A percentile compares a stretch with the other conserved stretches of the same genome.
Conservation (phyloP, 2,888 invertebrate genomes). For the Mycalesis mineus region DNA sequence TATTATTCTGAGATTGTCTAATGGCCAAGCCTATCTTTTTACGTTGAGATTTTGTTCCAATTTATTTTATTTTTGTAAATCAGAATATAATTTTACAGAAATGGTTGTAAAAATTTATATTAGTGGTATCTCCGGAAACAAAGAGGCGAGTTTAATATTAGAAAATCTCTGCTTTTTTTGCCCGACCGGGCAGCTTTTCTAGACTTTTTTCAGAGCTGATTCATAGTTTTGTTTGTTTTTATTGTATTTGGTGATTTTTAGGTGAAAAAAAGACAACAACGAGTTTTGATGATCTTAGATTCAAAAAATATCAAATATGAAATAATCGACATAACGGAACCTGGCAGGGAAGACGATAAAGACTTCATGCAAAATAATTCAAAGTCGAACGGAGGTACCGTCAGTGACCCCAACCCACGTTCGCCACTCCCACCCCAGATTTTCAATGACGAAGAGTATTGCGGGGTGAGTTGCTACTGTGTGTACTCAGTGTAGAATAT, state of each 20-base stretch:
- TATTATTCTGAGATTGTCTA: slow-evolving; percentile 66
- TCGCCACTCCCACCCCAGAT: slow-evolving; percentile 95
- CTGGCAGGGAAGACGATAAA: slow-evolving; percentile 91
- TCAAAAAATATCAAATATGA: slow-evolving; percentile 94
- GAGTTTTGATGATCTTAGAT: slow-evolving; percentile 95
- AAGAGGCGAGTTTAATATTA: slow-evolving; percentile 86
- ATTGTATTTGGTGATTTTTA: slow-evolving; percentile 63
- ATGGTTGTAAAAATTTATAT: slow-evolving; percentile 96
- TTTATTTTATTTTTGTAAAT: slow-evolving; percentile 49
- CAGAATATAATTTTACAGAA: slow-evolving; percentile 43
- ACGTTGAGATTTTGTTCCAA: slow-evolving; percentile 50
- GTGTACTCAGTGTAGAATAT: neutral
- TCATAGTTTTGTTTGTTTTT: slow-evolving; percentile 52
- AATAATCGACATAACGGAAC: slow-evolving; percentile 95
- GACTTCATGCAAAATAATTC: slow-evolving; percentile 95
- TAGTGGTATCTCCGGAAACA: slow-evolving; percentile 95
- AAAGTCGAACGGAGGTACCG: slow-evolving; percentile 84
- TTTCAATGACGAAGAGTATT: slow-evolving; percentile 94
- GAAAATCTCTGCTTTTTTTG: slow-evolving; percentile 48
- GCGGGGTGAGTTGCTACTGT: slow-evolving; percentile 84
- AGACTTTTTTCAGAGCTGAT: slow-evolving; percentile 56
- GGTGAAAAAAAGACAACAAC: slow-evolving; percentile 97
- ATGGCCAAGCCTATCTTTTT: slow-evolving; percentile 76
- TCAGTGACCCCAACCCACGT: slow-evolving; percentile 84
- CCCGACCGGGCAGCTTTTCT: slow-evolving; percentile 57